Base-by-base conservation (phyloP, 2,113 vertebrate genomes). In the Jaculus jaculus region DNA sequence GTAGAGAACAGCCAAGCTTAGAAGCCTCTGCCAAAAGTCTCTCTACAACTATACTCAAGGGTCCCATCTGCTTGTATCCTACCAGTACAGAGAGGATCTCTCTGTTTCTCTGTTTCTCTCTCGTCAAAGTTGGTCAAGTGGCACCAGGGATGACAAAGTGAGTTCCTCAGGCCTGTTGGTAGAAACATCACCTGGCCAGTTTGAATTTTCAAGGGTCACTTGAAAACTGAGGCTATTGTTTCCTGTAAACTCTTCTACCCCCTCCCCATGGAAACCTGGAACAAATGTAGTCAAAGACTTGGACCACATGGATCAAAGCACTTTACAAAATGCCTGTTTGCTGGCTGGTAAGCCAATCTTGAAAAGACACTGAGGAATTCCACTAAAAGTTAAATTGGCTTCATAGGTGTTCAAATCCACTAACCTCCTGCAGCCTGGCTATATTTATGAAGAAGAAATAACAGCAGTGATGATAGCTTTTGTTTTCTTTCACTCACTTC, bases 401-500 rank as follows among this genome's bases (percentile, higher is more conserved):
- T 42, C 26, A 87, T 0, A 13, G n/a, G 69, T 86, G 69, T 66
- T 85, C 54, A 73, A 34, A 92, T 47, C 18, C 7, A 84, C 34
- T 39, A 54, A 5, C 42, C 60, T 78, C 47, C 69, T 91, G 11
- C 39, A 66, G 21, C 32, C 16, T 88, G 51, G 39, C 84, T 86
- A 90, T 81, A 61, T 75, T 69, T 71, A 90, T 26, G 82, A 65
- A 90, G 60, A 87, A 92, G 47, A 74, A 93, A 84, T 18, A 74
- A 51, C 78, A 89, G 84, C 34, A 61, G 39, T 26, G 51, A 42
- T 39, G 69, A 72, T 12, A 11, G 16, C 11, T 42, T 89, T 42
- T 86, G 16, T 68, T 77, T 88, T n/a, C 23, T 90, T 80, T 68
- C 32, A 20, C 13, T 75, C 11, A 54, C 2, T 92, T 83, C 17